Conservation (phyloP, 2,113 vertebrate genomes). For the Sinocyclocheilus anshuiensis region DNA sequence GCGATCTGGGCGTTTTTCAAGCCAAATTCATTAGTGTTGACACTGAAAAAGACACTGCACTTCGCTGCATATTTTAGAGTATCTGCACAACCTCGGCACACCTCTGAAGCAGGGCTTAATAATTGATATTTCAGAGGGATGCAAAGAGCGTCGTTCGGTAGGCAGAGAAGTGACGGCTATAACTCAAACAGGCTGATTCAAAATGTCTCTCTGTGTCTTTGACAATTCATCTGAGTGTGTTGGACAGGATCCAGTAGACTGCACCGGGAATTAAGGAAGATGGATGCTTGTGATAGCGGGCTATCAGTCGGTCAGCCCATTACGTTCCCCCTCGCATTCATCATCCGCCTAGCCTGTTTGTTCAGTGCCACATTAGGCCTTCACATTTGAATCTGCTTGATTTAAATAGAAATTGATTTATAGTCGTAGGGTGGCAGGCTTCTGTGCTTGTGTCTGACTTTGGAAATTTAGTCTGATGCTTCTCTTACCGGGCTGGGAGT, state of each 20-base stretch:
- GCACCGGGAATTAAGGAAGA: constrained; percentile 55
- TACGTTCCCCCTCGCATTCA: constrained; percentile 53
- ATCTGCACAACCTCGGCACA: not conserved
- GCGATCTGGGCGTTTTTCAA: not conserved
- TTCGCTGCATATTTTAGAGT: not conserved
- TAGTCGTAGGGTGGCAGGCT: constrained; percentile 48
- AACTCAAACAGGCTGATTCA: constrained; percentile 44
- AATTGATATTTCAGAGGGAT: constrained; percentile 41
- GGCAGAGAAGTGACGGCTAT: constrained; percentile 31
- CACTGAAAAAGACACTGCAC: constrained; percentile 23
- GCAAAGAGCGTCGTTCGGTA: constrained; percentile 29
- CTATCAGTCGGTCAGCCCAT: constrained; percentile 60
- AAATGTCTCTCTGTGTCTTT: constrained; percentile 48
- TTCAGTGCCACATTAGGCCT: constrained; percentile 57
- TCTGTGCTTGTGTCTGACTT: constrained; percentile 39
- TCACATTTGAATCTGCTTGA: constrained; percentile 61
- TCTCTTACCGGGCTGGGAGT: not conserved
- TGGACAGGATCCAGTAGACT: constrained; percentile 52
- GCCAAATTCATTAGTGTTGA: constrained; percentile 40
- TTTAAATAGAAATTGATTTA: constrained; percentile 68
- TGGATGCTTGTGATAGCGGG: constrained; percentile 58
- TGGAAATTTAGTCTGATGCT: constrained; percentile 35
- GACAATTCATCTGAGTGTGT: constrained; percentile 46
- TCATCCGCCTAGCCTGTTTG: constrained; percentile 59
- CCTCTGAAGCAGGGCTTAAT: constrained; percentile 26